Percentiles rank a stretch among this genome's conserved stretches.
phyloP scores from a whole-genome alignment of 2,888 invertebrate species.

The Epinotia bilunana region DNA sequence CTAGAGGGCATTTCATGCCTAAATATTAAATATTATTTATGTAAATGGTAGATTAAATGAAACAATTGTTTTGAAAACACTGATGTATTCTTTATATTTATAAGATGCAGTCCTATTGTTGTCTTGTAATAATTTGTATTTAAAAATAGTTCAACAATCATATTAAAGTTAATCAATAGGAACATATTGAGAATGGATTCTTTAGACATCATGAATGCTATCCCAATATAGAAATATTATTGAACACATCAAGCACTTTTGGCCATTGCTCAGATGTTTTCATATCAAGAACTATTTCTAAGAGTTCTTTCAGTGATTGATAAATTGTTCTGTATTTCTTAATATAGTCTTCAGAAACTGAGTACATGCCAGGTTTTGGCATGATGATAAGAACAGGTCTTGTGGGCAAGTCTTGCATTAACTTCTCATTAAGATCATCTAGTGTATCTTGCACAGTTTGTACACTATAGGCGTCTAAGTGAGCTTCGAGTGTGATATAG shows the following conservation, averaged over 20 bases:
- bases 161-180: not conserved
- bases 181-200: not conserved
- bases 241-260: conserved; percentile 61
- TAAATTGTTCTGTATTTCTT: conserved; percentile 68
- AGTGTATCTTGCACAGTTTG: conserved; percentile 65
- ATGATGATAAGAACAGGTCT: conserved; percentile 38
- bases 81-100: conserved; percentile 27
- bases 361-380: conserved; percentile 56
- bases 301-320: conserved; percentile 61
- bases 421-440: conserved; percentile 61
- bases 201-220: conserved; percentile 4
- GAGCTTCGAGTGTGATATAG: conserved; percentile 69
- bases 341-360: conserved; percentile 65
- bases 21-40: conserved; percentile 60
- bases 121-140: not conserved
- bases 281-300: conserved; percentile 54
- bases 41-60: conserved; percentile 41
- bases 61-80: conserved; percentile 28
- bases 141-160: conserved; percentile 2
- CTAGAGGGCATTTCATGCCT: conserved; percentile 86
- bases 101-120: not conserved
- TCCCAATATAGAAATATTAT: conserved; percentile 57
- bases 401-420: conserved; percentile 46
- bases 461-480: conserved; percentile 69
- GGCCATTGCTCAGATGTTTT: conserved; percentile 56